phyloP scores from a whole-genome alignment of 2,797 vertebrate genomes.

The Cyprinodon diabolis region DNA sequence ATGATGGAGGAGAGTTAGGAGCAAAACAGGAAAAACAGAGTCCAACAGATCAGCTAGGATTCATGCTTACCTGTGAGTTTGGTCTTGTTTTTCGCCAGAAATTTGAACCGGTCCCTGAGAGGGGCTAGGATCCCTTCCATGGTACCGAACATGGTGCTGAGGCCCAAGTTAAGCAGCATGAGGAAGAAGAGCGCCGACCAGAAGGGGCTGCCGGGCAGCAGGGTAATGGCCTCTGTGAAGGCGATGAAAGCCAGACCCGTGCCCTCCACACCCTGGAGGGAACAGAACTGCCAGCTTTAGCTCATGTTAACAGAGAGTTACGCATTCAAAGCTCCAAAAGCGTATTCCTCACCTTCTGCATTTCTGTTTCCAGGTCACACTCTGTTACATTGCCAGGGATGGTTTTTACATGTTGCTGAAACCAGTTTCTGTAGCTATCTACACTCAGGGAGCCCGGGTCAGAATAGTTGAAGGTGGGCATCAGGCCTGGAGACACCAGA shows the following conservation, averaged over 20 bases:
- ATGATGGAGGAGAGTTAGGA: not conserved
- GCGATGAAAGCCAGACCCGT: conserved; percentile 83
- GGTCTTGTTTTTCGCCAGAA: conserved; percentile 77
- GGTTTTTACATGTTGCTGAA: not conserved
- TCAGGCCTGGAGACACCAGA: not conserved
- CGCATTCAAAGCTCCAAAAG: not conserved
- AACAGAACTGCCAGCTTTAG: conserved; percentile 6
- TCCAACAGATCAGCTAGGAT: not conserved
- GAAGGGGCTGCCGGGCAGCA: conserved; percentile 83
- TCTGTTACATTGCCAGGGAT: conserved; percentile 59
- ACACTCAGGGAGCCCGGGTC: conserved; percentile 45
- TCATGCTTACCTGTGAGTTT: conserved; percentile 73
- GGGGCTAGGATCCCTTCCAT: conserved; percentile 86
- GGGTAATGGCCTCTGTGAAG: conserved; percentile 85
- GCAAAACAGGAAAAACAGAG: too few species aligned
- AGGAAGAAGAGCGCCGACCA: conserved; percentile 88
- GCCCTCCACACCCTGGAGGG: conserved; percentile 80
- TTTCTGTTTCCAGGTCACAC: conserved; percentile 75
- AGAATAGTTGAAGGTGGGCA: conserved; percentile 52
- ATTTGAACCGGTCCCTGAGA: conserved; percentile 82
- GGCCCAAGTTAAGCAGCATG: conserved; percentile 83
- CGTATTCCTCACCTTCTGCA: conserved; percentile 70
- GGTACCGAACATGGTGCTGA: conserved; percentile 84
- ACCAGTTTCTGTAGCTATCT: conserved; percentile 72
- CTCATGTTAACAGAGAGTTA: not conserved